Evolutionary conservation across 2,113 vertebrate species (phyloP).

Genomic region (Aythya baeri): DNA sequence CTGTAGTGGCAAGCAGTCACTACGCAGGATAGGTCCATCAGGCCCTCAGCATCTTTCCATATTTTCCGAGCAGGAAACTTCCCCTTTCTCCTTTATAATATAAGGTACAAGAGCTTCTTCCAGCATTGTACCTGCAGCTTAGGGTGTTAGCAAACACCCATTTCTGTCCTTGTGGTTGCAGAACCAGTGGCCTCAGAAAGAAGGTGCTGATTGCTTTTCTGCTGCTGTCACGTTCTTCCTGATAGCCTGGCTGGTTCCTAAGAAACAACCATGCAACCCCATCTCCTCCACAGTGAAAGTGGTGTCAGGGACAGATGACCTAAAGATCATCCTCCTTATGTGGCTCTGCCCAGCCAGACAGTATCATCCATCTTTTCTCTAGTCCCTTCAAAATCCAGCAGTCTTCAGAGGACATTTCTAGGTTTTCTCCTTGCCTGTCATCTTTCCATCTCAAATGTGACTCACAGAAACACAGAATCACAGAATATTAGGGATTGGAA

Average conservation of each 20-base stretch:
- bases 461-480: no score
- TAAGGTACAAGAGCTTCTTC: not conserved
- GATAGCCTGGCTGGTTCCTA: not conserved
- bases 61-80: not conserved
- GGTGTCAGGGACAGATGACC: not conserved
- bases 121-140: not conserved
- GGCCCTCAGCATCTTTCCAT: not conserved
- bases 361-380: not conserved
- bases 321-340: not conserved
- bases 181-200: not conserved
- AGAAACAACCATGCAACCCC: not conserved
- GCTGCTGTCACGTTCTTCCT: not conserved
- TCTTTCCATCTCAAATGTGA: not conserved
- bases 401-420: not conserved
- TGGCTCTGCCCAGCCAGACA: not conserved
- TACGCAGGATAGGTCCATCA: not conserved
- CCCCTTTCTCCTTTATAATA: not conserved
- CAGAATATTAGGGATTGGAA: no score
- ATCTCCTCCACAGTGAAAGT: not conserved
- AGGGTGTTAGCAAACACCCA: not conserved
- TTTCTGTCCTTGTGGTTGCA: not conserved
- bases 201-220: not conserved
- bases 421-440: not conserved
- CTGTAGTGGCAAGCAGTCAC: fast-evolving
- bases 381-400: not conserved